These are phyloP conservation scores for Eonycteris spelaea DNA, from an alignment of 2,113 vertebrate genomes.

Conservation along the genomic window DNA sequence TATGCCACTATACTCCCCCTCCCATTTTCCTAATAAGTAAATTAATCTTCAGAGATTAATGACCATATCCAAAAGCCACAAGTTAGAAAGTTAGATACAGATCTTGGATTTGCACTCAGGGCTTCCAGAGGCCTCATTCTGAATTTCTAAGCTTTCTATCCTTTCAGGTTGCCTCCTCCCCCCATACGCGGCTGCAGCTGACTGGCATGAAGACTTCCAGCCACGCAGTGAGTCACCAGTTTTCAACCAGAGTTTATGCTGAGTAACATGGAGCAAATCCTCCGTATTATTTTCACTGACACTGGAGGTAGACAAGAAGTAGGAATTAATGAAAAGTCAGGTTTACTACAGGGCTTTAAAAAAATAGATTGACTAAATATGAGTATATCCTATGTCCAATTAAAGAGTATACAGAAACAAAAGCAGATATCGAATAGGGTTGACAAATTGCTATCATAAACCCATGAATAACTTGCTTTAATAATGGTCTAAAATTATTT, in stretches of 20 bases:
- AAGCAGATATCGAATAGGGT: neutral
- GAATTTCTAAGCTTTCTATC: conserved; percentile 11
- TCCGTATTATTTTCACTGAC: neutral
- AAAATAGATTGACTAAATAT: neutral
- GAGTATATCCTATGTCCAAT: neutral
- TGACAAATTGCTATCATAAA: neutral
- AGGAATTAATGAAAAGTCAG: neutral
- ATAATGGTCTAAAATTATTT: neutral
- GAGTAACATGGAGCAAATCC: neutral
- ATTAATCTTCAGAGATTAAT: neutral
- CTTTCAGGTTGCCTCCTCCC: neutral
- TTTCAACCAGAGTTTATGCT: neutral
- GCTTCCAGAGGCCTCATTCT: neutral
- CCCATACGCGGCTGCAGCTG: neutral
- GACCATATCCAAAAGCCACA: neutral
- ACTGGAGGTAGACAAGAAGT: neutral
- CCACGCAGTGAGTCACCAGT: neutral
- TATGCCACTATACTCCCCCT: neutral
- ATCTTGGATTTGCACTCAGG: too few species aligned
- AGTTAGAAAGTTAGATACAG: neutral
- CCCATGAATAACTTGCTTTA: neutral
- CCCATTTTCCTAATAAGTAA: neutral
- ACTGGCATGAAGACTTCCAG: neutral
- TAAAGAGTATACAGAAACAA: neutral
- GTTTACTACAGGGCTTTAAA: neutral